Conservation (phyloP, 2,888 invertebrate genomes). For the Vanessa cardui region DNA sequence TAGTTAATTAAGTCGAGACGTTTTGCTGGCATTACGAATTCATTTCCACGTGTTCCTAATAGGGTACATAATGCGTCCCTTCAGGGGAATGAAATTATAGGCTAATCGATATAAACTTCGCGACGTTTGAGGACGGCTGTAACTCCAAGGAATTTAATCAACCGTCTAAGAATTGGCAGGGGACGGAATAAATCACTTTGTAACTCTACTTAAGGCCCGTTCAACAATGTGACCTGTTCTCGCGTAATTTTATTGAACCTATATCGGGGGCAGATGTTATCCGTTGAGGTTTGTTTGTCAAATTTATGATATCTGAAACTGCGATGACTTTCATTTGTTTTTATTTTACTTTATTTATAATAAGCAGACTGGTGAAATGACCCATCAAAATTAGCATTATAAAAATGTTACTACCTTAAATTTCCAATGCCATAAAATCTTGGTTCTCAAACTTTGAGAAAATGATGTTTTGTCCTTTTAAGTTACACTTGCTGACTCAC, state of each 20-base stretch:
- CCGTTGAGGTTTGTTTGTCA: constrained; percentile 19
- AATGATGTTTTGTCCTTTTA: no score
- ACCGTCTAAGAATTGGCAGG: constrained; percentile 67
- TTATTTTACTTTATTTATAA: no score
- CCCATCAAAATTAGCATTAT: no score
- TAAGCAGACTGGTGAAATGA: no score
- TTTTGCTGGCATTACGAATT: constrained; percentile 18
- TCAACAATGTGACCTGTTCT: constrained; percentile 38
- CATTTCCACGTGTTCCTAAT: constrained; percentile 21
- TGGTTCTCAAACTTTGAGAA: no score
- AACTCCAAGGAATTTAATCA: constrained; percentile 73
- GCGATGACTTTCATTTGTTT: no score
- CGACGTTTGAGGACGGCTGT: constrained; percentile 60
- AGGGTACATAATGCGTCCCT: constrained; percentile 21
- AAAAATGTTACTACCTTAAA: no score
- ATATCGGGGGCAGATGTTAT: constrained; percentile 20
- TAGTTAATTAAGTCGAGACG: constrained; percentile 21
- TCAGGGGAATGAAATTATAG: constrained; percentile 59
- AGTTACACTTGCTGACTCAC: no score
- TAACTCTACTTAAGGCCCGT: constrained; percentile 34
- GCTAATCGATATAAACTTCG: constrained; percentile 72
- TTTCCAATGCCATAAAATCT: no score
- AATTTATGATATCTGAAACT: constrained; percentile 4
- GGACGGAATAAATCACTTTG: constrained; percentile 63
- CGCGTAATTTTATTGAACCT: constrained; percentile 40